Conservation (phyloP, 2,113 vertebrate species). For the Taxidea taxus region DNA sequence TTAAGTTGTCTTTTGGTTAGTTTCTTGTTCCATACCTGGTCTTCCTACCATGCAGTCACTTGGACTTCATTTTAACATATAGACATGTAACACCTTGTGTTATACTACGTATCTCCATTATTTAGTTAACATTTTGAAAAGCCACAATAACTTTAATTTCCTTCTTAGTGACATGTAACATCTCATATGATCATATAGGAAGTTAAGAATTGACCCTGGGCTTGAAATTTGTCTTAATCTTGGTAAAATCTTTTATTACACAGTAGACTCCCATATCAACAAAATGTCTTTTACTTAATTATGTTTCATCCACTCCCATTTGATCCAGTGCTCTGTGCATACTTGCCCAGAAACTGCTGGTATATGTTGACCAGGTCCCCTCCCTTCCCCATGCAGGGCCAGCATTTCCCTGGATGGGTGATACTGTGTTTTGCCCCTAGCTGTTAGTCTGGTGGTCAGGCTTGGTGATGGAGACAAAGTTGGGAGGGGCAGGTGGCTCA, state of each 20-base stretch:
- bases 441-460: not conserved
- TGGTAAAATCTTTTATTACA: not conserved
- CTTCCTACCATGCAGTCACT: not conserved
- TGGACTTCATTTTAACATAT: not conserved
- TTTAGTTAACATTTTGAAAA: not conserved
- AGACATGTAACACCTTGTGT: not conserved
- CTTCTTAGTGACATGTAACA: not conserved
- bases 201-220: not conserved
- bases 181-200: not conserved
- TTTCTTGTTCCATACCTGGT: not conserved
- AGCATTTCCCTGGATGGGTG: not conserved
- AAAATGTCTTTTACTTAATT: not conserved
- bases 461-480: not conserved
- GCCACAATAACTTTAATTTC: not conserved
- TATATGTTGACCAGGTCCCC: not conserved
- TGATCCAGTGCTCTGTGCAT: not conserved
- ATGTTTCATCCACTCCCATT: not conserved
- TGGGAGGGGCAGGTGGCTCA: not conserved
- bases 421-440: not conserved
- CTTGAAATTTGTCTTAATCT: not conserved
- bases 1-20: not conserved
- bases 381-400: not conserved
- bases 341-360: not conserved
- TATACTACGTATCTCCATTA: not conserved
- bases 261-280: not conserved